Evolutionary conservation across 2,888 invertebrate species (phyloP).

Genomic region (Sphaeridia pumilis): DNA sequence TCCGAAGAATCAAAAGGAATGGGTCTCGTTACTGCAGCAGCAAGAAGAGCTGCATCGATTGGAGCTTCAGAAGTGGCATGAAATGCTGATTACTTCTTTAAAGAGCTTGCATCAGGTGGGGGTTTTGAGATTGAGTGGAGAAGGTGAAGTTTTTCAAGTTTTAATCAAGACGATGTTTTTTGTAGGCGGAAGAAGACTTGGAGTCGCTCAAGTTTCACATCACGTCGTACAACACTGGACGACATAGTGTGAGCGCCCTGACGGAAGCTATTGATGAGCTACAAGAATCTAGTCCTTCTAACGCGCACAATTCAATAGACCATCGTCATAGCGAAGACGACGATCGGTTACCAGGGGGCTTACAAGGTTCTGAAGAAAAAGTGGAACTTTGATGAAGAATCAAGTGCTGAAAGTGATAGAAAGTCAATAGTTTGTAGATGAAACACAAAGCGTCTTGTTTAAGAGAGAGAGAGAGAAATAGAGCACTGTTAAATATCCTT

Average conservation of each 20-base stretch:
- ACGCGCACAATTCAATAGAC: not conserved
- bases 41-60: slow-evolving; percentile 68
- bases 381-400: not conserved
- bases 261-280: slow-evolving; percentile 12
- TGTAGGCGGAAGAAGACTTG: slow-evolving; percentile 33
- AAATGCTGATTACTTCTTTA: slow-evolving; percentile 40
- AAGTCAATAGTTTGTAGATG: too few relatives aligned
- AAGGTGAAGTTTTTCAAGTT: not conserved
- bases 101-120: slow-evolving; percentile 38
- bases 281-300: slow-evolving; percentile 8
- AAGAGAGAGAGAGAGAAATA: too few relatives aligned
- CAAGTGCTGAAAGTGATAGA: not conserved
- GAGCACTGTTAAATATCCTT: too few relatives aligned
- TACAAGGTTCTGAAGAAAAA: too few relatives aligned
- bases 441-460: too few relatives aligned
- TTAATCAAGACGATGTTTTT: too few relatives aligned
- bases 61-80: slow-evolving; percentile 71
- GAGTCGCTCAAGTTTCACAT: slow-evolving; percentile 31
- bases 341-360: too few relatives aligned
- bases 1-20: slow-evolving; percentile 65
- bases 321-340: not conserved
- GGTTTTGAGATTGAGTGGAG: not conserved
- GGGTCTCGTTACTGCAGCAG: slow-evolving; percentile 64
- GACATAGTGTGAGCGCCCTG: slow-evolving; percentile 10
- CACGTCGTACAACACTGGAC: slow-evolving; percentile 20